Percentiles rank a stretch among this genome's conserved stretches.
phyloP scores from a whole-genome alignment of 2,113 vertebrate species.

The Lichenostomus cassidix region DNA sequence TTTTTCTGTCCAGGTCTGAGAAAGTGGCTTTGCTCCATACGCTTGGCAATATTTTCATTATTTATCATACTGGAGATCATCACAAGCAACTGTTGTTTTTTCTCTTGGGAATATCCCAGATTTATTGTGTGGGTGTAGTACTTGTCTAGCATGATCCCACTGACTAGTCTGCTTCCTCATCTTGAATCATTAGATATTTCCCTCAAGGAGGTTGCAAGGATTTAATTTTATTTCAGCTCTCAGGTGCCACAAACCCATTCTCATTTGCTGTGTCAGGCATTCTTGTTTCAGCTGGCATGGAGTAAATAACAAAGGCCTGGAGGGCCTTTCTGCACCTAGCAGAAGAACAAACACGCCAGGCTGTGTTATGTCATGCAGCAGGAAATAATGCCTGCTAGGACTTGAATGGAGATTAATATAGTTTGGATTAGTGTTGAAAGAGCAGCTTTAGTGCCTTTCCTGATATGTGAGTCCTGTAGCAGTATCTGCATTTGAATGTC shows the following conservation, averaged over 20 bases:
- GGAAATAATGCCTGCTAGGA: slow-evolving; percentile 40
- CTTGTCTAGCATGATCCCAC: background rate
- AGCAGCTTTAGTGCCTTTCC: background rate
- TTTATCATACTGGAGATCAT: background rate
- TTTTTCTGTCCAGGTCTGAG: background rate
- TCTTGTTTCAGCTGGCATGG: background rate
- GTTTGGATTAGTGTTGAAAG: background rate
- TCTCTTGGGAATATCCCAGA: background rate
- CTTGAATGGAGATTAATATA: background rate
- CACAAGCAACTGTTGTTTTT: background rate
- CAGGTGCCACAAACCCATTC: background rate
- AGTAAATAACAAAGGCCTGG: background rate
- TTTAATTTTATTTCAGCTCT: background rate
- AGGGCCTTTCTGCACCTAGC: background rate
- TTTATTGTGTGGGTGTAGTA: slow-evolving; percentile 19
- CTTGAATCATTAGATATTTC: slow-evolving; percentile 48
- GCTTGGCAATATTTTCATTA: rapidly evolving
- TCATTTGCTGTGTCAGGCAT: background rate
- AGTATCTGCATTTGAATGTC: background rate
- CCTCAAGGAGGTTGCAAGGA: background rate
- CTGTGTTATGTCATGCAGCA: background rate
- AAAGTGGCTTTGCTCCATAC: background rate
- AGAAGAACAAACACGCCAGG: rapidly evolving
- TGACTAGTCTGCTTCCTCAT: slow-evolving; percentile 46
- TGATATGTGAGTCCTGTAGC: background rate